phyloP scores from a whole-genome alignment of 2,888 invertebrate species.

The Drosophila acutilabella region DNA sequence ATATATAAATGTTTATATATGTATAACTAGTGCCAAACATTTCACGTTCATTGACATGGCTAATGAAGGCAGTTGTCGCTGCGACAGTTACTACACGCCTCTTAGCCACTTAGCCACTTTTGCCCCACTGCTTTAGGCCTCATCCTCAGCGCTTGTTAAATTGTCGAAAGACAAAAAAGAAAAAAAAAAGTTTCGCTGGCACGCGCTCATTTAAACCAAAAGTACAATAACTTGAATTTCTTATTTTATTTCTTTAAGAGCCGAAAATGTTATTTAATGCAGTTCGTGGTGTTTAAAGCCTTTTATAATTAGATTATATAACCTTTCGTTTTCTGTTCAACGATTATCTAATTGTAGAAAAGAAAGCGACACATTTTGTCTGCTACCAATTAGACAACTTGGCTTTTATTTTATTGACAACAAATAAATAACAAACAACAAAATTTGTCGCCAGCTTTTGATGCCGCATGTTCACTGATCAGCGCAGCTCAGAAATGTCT shows the following conservation, averaged over 20 bases:
- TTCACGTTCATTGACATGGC: slow-evolving; percentile 76
- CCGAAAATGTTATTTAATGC: slow-evolving; percentile 70
- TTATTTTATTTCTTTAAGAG: slow-evolving; percentile 42
- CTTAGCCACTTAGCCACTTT: not conserved
- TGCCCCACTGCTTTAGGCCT: slow-evolving; percentile 10
- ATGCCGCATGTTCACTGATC: slow-evolving; percentile 28
- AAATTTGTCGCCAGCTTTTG: slow-evolving; percentile 24
- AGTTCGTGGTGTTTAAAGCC: slow-evolving; percentile 58
- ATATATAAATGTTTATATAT: slow-evolving; percentile 17
- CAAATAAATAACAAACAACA: slow-evolving; percentile 11
- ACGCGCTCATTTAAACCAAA: slow-evolving; percentile 67
- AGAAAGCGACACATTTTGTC: slow-evolving; percentile 66
- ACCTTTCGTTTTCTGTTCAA: slow-evolving; percentile 42
- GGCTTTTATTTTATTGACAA: slow-evolving; percentile 19
- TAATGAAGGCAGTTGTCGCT: slow-evolving; percentile 26
- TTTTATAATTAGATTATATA: slow-evolving; percentile 78
- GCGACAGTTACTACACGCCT: not conserved
- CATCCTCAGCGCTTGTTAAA: slow-evolving; percentile 26
- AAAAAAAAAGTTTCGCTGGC: slow-evolving; percentile 65
- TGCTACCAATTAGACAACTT: slow-evolving; percentile 67
- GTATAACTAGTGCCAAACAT: slow-evolving; percentile 41
- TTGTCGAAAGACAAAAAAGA: slow-evolving; percentile 40
- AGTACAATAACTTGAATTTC: slow-evolving; percentile 47
- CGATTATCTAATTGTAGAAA: slow-evolving; percentile 73
- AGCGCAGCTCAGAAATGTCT: slow-evolving; percentile 1